phyloP scores from a whole-genome alignment of 2,113 vertebrate species.

The Zingel zingel region DNA sequence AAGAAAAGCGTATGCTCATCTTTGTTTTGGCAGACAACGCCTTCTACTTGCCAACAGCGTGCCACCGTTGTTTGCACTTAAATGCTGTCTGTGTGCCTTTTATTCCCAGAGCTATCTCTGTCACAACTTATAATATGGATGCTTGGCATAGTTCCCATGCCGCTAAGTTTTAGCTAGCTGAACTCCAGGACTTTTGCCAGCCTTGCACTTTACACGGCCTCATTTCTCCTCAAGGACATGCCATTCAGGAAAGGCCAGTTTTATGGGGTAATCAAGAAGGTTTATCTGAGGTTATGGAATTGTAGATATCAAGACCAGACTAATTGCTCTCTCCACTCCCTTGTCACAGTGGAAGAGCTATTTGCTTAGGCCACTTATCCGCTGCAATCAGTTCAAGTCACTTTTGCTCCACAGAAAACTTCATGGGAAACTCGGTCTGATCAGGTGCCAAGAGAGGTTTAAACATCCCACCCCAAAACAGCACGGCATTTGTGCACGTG shows the following conservation, averaged over 20 bases:
- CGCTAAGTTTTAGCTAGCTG: conserved; percentile 49
- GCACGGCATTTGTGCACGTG: neutral
- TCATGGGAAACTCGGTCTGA: conserved; percentile 74
- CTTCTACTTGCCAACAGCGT: conserved; percentile 26
- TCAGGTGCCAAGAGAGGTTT: conserved; percentile 61
- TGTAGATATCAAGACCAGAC: conserved; percentile 58
- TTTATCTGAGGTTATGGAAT: conserved; percentile 78
- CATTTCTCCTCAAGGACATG: conserved; percentile 61
- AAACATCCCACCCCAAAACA: conserved; percentile 50
- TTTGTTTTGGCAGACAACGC: conserved; percentile 18
- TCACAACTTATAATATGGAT: conserved; percentile 43
- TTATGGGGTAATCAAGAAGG: conserved; percentile 67
- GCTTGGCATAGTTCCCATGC: conserved; percentile 54
- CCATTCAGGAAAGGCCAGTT: conserved; percentile 71
- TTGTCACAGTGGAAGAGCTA: conserved; percentile 63
- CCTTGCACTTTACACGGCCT: conserved; percentile 51
- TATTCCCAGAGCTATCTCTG: conserved; percentile 52
- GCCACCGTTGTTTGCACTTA: conserved; percentile 35
- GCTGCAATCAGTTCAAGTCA: conserved; percentile 68
- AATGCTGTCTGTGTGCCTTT: conserved; percentile 29
- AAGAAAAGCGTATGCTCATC: conserved; percentile 25
- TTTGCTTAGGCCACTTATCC: conserved; percentile 72
- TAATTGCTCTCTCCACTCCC: conserved; percentile 71
- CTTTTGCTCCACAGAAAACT: conserved; percentile 68
- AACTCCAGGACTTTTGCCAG: conserved; percentile 69